A percentile compares a stretch with the other conserved stretches of the same genome.
Conservation (phyloP, 2,113 vertebrate species). For the Pluvialis apricaria region DNA sequence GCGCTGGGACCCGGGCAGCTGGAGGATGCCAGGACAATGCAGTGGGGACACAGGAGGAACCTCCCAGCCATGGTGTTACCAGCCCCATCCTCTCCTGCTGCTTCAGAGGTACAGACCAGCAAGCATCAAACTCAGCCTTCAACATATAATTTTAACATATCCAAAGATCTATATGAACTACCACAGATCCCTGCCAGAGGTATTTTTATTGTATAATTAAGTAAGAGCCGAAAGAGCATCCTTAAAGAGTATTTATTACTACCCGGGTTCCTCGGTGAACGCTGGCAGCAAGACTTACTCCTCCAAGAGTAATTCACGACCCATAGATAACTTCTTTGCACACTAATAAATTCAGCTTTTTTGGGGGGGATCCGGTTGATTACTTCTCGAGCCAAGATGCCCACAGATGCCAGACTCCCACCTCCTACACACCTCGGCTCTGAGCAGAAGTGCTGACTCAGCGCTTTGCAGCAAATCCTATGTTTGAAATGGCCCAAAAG, state of each 20-base stretch:
- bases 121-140: not conserved
- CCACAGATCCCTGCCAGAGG: not conserved
- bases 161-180: not conserved
- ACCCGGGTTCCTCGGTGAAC: not conserved
- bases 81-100: not conserved
- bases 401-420: not conserved
- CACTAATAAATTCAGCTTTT: not conserved
- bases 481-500: not conserved
- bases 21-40: not conserved
- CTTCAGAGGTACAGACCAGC: not conserved
- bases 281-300: not conserved
- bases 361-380: not conserved
- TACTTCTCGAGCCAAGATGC: not conserved
- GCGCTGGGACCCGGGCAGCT: not conserved
- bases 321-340: not conserved
- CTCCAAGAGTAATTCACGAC: not conserved
- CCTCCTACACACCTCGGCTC: fast-evolving
- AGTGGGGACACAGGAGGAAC: not conserved
- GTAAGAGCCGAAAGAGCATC: not conserved
- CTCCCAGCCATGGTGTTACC: not conserved
- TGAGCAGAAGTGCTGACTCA: not conserved
- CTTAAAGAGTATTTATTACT: not conserved
- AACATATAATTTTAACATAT: not conserved
- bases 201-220: not conserved
- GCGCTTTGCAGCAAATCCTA: fast-evolving